Base-by-base conservation (phyloP, 2,797 vertebrate genomes). In the Antrozous pallidus region DNA sequence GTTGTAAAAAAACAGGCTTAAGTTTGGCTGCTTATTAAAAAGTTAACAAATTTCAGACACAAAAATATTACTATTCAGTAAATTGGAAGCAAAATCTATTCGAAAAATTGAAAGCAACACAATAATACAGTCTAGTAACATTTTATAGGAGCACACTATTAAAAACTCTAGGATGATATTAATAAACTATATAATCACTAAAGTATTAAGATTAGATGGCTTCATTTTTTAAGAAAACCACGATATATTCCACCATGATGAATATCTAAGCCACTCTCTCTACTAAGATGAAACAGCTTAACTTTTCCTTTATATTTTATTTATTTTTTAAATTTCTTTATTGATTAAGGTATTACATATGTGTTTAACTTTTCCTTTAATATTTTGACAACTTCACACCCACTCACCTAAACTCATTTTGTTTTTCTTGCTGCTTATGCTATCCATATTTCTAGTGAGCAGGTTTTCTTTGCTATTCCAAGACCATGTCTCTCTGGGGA, bases 301-400 rank as follows among this genome's bases (percentile, higher is more conserved):
- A 31, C 51, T 83, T 80, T 65, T 51, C 91, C 81, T 61, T 81
- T 89, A 91, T n/a, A n/a, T n/a, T n/a, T n/a, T n/a, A n/a, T n/a
- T n/a, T n/a, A n/a, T n/a, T n/a, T n/a, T n/a, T n/a, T n/a, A n/a
- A n/a, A n/a, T n/a, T n/a, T n/a, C n/a, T n/a, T n/a, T n/a, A n/a
- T n/a, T n/a, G n/a, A n/a, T n/a, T n/a, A n/a, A n/a, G n/a, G n/a
- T n/a, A n/a, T n/a, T n/a, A n/a, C n/a, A n/a, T n/a, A n/a, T n/a
- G n/a, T n/a, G n/a, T n/a, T 89, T 61, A 69, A 31, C 51, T 83
- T 80, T 65, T 51, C 91, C 81, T 61, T 81, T 89, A 91, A 51
- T 78, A 75, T 86, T 92, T 31, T 92, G 85, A 94, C 94, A 95
- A 73, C 33, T 86, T 74, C 65, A 58, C 45, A 67, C 51, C 45